Conservation (phyloP, 1,140 invertebrate genomes). For the Aricia agestis region DNA sequence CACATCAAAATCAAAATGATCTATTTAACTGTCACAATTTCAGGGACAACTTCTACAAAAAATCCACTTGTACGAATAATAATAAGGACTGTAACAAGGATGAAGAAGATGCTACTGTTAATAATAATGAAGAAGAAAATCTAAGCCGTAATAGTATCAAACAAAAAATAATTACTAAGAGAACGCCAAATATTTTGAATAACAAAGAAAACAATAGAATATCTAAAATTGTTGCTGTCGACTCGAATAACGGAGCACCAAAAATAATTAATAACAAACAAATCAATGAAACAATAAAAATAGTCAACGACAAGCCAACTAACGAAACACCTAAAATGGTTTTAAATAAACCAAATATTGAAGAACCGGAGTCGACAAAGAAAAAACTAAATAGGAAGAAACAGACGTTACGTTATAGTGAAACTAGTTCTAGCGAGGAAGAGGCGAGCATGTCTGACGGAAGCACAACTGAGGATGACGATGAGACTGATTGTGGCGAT, state of each 20-base stretch:
- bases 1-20: too few species aligned
- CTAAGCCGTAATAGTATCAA: too few species aligned
- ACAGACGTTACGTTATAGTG: background rate
- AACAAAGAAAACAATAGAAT: too few species aligned
- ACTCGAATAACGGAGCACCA: background rate
- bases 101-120: background rate
- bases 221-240: background rate
- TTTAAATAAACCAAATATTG: background rate
- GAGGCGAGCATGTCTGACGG: constrained; percentile 4
- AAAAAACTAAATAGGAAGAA: background rate
- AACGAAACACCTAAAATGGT: background rate
- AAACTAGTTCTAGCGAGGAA: constrained; percentile 2
- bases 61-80: background rate
- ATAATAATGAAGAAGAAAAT: background rate
- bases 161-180: too few species aligned
- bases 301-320: background rate
- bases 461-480: background rate
- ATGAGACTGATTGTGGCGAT: background rate
- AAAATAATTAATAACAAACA: background rate
- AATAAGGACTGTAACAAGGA: background rate
- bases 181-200: too few species aligned
- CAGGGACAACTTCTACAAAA: background rate
- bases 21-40: background rate
- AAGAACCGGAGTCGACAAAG: background rate
- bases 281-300: background rate